Evolutionary conservation across 2,797 vertebrate genomes (phyloP).

Genomic region (Leuciscus waleckii): DNA sequence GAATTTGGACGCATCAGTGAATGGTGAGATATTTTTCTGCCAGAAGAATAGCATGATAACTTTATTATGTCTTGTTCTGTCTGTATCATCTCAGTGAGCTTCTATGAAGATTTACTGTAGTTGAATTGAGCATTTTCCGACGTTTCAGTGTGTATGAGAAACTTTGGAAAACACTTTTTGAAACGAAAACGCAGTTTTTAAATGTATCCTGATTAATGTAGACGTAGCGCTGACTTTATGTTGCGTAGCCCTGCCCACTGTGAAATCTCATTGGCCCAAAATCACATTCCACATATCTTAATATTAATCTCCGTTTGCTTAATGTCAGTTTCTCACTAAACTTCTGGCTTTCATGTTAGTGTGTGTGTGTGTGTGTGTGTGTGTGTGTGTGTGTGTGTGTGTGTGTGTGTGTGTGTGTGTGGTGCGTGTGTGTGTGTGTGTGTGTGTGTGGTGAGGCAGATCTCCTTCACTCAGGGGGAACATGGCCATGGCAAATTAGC

Average conservation of each 20-base stretch:
- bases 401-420: conserved; percentile 26
- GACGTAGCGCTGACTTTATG: background rate
- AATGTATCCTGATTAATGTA: no score
- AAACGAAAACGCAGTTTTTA: no score
- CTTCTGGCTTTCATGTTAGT: conserved; percentile 5
- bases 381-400: conserved; percentile 26
- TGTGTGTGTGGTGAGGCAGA: conserved; percentile 51
- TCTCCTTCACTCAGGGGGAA: conserved; percentile 56
- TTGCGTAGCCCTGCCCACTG: background rate
- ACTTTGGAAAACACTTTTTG: no score
- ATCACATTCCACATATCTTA: background rate
- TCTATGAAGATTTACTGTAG: no score
- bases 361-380: conserved; percentile 1
- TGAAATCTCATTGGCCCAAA: conserved; percentile 1
- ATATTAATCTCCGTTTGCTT: background rate
- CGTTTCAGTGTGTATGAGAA: no score
- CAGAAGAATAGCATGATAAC: no score
- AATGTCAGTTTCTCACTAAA: conserved; percentile 11
- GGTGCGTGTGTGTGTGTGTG: conserved; percentile 41
- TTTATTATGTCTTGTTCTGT: no score
- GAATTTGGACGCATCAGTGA: no score
- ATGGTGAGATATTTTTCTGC: no score
- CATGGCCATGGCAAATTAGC: conserved; percentile 63
- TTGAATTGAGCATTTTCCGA: no score
- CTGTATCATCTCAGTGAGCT: no score